Evolutionary conservation across 2,797 vertebrate species (phyloP).

Genomic region (Babyrousa celebensis): DNA sequence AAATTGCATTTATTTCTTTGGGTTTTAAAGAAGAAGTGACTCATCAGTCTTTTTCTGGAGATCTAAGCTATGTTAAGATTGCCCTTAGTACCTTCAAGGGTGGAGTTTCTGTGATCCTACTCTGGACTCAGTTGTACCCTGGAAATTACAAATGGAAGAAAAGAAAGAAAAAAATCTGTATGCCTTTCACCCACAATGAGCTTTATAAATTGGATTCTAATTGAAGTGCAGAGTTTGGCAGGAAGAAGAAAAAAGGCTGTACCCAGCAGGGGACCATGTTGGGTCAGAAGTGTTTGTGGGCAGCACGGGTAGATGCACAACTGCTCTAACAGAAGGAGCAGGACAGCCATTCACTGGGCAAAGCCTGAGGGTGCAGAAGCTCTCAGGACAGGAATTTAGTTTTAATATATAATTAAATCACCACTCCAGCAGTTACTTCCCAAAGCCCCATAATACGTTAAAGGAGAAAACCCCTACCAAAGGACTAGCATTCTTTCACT

Average conservation of each 20-base stretch:
- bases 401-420: conserved; percentile 20
- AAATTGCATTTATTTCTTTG: not conserved
- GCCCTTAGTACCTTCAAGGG: not conserved
- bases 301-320: accelerated
- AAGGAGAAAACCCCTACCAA: not conserved
- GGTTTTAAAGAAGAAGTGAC: not conserved
- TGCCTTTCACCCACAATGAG: not conserved
- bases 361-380: not conserved
- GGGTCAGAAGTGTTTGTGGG: accelerated
- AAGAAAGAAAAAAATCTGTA: not conserved
- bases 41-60: conserved; percentile 22
- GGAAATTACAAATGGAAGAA: not conserved
- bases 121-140: not conserved
- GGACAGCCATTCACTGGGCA: not conserved
- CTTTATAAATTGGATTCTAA: not conserved
- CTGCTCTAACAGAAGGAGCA: not conserved
- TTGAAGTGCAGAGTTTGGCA: not conserved
- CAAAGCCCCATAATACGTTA: accelerated
- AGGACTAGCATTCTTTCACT: not conserved
- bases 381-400: not conserved
- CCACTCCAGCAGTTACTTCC: not conserved
- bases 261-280: accelerated
- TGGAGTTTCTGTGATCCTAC: not conserved
- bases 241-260: not conserved
- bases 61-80: not conserved